Conservation (phyloP, 2,797 vertebrate species). For the Leuciscus waleckii region DNA sequence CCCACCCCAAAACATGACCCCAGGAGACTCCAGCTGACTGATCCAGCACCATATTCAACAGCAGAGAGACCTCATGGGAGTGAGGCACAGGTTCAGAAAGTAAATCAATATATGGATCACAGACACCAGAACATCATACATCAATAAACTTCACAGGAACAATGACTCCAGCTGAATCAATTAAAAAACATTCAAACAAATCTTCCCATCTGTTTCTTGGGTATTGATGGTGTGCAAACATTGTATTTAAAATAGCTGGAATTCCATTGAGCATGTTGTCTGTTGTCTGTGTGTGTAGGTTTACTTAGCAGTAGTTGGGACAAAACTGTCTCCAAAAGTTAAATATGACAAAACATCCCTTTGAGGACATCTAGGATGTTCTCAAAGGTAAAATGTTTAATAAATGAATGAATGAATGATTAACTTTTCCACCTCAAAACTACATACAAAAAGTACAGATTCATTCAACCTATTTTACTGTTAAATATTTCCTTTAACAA, state of each 20-base stretch:
- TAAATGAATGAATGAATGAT: too few relatives aligned
- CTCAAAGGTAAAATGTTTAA: not conserved
- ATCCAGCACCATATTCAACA: not conserved
- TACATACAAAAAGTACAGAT: not conserved
- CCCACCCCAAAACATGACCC: slow-evolving; percentile 19
- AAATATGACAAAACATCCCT: not conserved
- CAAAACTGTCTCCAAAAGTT: slow-evolving; percentile 18
- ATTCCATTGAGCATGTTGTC: slow-evolving; percentile 4
- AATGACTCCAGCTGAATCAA: slow-evolving; percentile 15
- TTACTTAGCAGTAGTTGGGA: not conserved
- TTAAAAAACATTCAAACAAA: slow-evolving; percentile 19
- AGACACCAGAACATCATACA: not conserved
- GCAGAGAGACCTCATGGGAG: not conserved
- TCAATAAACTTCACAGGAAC: not conserved
- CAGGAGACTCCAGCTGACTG: slow-evolving; percentile 13
- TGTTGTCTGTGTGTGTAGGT: not conserved
- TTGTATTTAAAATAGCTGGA: slow-evolving; percentile 19
- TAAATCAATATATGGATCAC: slow-evolving; percentile 20
- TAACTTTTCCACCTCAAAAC: not conserved
- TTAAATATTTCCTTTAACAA: not conserved
- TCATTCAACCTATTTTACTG: not conserved
- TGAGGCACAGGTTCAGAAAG: slow-evolving; percentile 11
- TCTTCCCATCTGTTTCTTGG: slow-evolving; percentile 21
- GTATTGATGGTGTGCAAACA: not conserved
- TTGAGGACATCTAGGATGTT: not conserved